Evolutionary conservation across 2,797 vertebrate species (phyloP).

Genomic region (Falco naumanni): DNA sequence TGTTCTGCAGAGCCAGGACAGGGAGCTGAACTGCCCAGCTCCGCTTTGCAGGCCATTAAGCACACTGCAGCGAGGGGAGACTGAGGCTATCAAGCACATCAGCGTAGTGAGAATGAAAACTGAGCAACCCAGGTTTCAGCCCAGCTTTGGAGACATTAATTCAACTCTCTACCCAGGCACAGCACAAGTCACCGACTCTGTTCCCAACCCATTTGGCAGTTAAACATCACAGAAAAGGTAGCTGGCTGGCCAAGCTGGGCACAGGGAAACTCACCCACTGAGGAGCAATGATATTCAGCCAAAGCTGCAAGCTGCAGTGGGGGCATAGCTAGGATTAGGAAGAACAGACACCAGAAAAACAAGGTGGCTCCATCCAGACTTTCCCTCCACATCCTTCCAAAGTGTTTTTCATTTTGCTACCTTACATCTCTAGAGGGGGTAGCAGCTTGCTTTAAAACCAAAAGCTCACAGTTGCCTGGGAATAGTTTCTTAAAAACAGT

Average conservation of each 20-base stretch:
- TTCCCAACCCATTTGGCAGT: neutral
- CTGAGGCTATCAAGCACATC: neutral
- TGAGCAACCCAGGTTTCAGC: neutral
- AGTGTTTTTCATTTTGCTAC: neutral
- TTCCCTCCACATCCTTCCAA: neutral
- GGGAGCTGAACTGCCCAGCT: neutral
- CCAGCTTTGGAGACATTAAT: neutral
- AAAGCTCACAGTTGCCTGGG: neutral
- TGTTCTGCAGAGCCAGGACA: neutral
- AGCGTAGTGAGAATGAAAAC: fast-evolving
- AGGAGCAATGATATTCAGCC: neutral
- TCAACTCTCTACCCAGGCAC: neutral
- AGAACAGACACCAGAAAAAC: neutral
- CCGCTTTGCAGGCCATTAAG: neutral
- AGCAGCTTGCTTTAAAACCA: neutral
- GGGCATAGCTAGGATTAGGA: neutral
- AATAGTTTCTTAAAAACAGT: fast-evolving
- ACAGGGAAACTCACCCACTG: neutral
- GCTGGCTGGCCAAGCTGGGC: neutral
- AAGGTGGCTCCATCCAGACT: neutral
- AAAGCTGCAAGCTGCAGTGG: neutral
- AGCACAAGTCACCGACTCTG: neutral
- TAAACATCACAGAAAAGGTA: neutral
- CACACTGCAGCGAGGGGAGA: neutral
- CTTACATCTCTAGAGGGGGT: fast-evolving